Evolutionary conservation across 2,888 invertebrate genomes (phyloP).

Genomic region (Amphipoea oculea): DNA sequence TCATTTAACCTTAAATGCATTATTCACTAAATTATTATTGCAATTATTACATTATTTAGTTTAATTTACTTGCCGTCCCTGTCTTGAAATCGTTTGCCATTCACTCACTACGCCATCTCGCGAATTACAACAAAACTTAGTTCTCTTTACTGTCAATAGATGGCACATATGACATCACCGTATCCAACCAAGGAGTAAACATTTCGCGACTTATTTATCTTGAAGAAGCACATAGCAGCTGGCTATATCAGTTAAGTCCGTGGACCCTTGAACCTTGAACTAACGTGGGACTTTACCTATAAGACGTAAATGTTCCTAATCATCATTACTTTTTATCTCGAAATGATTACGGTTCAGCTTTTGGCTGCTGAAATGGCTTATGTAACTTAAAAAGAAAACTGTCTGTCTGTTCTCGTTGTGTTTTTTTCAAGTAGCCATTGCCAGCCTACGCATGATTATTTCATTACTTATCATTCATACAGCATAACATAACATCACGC

Average conservation of each 20-base stretch:
- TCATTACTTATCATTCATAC: background rate
- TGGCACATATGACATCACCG: slow-evolving; percentile 30
- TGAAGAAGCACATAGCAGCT: background rate
- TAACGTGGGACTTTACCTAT: background rate
- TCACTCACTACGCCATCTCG: slow-evolving; percentile 46
- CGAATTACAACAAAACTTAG: background rate
- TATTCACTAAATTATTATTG: background rate
- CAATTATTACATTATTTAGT: background rate
- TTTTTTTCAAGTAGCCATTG: background rate
- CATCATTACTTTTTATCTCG: background rate
- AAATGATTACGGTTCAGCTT: background rate
- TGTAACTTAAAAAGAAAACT: no score
- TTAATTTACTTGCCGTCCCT: background rate
- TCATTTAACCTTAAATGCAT: background rate
- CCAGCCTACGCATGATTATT: background rate
- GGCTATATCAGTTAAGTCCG: background rate
- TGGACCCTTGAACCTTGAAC: background rate
- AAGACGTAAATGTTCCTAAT: background rate
- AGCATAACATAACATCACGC: background rate
- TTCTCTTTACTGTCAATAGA: slow-evolving; percentile 31
- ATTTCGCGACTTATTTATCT: slow-evolving; percentile 3
- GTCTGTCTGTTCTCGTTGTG: background rate
- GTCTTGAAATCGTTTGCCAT: background rate
- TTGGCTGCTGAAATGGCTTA: background rate
- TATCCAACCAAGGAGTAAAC: background rate